These are phyloP conservation scores for Dendrocopos noguchii DNA, from an alignment of 2,113 vertebrate species.

Conservation along the genomic window DNA sequence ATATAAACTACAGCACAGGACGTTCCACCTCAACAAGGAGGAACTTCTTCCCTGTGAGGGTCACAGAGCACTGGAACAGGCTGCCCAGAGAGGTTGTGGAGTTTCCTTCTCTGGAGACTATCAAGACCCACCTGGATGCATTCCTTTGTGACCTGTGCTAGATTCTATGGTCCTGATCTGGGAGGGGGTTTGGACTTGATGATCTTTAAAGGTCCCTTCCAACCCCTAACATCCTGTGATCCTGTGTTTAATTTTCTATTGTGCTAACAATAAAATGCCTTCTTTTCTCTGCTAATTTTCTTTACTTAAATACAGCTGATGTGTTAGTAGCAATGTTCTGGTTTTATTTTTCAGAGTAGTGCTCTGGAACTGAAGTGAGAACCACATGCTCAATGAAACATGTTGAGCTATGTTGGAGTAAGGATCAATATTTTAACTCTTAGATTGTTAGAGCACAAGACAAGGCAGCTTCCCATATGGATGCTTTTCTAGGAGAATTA, in stretches of 20 bases:
- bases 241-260: constrained; percentile 20
- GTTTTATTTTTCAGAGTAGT: neutral
- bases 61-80: too few species aligned
- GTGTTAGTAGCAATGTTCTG: accelerated
- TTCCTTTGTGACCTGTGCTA: too few species aligned
- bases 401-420: neutral
- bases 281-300: neutral
- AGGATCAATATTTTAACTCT: constrained; percentile 15
- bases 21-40: too few species aligned
- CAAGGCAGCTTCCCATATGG: neutral
- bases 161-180: too few species aligned
- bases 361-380: neutral
- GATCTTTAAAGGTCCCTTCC: too few species aligned
- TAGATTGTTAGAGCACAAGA: neutral
- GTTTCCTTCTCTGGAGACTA: too few species aligned
- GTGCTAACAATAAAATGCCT: neutral
- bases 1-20: too few species aligned
- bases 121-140: too few species aligned
- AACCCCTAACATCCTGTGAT: too few species aligned
- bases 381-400: neutral
- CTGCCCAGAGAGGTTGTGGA: too few species aligned
- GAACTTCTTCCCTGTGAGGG: too few species aligned
- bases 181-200: too few species aligned
- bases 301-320: neutral
- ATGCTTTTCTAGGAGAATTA: neutral